A percentile compares a stretch with the other conserved stretches of the same genome.
Evolutionary conservation across 2,797 vertebrate species (phyloP).

Genomic region (Aeoliscus strigatus): DNA sequence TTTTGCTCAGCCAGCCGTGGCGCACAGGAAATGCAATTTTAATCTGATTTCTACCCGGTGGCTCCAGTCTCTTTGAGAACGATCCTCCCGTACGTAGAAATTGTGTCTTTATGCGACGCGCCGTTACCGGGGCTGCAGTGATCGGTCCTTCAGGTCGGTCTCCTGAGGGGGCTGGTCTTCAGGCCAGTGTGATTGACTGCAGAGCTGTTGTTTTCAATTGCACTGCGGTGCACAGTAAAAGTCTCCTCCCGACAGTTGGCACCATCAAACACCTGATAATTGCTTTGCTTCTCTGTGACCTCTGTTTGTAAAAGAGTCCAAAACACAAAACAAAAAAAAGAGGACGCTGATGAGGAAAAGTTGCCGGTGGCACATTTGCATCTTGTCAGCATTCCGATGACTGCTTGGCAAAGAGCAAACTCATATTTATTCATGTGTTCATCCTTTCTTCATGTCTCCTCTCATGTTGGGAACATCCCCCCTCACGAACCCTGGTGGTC

Average conservation of each 20-base stretch:
- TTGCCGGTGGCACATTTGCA: constrained; percentile 15
- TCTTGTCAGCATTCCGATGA: constrained; percentile 44
- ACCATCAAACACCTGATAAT: constrained; percentile 11
- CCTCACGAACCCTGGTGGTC: too few relatives aligned
- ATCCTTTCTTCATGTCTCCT: constrained; percentile 9
- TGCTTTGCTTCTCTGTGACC: constrained; percentile 10
- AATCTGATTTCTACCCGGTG: too few relatives aligned
- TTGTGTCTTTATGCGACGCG: too few relatives aligned
- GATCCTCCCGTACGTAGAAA: too few relatives aligned
- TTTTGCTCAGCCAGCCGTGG: too few relatives aligned
- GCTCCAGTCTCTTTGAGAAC: too few relatives aligned
- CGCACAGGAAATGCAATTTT: too few relatives aligned
- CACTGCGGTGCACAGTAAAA: neutral
- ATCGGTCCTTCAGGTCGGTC: constrained; percentile 6
- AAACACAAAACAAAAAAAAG: constrained; percentile 8
- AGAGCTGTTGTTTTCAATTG: neutral
- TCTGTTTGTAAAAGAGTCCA: constrained; percentile 4
- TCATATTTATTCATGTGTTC: constrained; percentile 58
- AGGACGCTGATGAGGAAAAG: constrained; percentile 1
- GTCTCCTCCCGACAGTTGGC: neutral
- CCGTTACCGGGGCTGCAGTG: constrained; percentile 1
- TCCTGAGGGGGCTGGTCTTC: neutral
- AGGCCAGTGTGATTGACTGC: constrained; percentile 1
- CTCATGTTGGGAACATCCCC: too few relatives aligned
- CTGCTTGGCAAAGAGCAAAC: constrained; percentile 19